These are phyloP conservation scores for Habroteleia sp. DNA, from an alignment of 2,888 invertebrate species.

Conservation along the genomic window DNA sequence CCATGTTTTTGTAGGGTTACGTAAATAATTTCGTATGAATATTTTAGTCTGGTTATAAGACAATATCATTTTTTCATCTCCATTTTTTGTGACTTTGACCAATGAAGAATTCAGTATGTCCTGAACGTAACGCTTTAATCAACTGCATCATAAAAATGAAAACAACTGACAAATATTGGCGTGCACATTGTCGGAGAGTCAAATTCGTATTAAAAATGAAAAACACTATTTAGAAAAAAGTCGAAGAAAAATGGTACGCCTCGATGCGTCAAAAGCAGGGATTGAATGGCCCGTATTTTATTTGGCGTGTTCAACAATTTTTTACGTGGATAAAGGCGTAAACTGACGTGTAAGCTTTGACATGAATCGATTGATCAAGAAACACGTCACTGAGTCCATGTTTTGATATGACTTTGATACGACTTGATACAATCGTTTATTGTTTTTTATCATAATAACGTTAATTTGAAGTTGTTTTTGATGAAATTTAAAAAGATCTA, in stretches of 20 bases:
- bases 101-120: slow-evolving; percentile 7
- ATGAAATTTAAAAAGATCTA: too few relatives aligned
- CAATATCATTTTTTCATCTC: not conserved
- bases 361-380: not conserved
- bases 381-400: too few relatives aligned
- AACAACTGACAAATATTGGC: slow-evolving; percentile 13
- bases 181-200: slow-evolving; percentile 11
- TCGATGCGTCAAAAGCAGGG: slow-evolving; percentile 6
- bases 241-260: not conserved
- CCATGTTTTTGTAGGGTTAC: slow-evolving; percentile 1
- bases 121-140: slow-evolving; percentile 18
- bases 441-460: too few relatives aligned
- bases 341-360: slow-evolving; percentile 4
- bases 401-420: too few relatives aligned
- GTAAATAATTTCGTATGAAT: slow-evolving; percentile 17
- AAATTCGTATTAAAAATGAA: slow-evolving; percentile 11
- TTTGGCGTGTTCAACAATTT: slow-evolving; percentile 5
- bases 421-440: too few relatives aligned
- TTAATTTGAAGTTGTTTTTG: too few relatives aligned
- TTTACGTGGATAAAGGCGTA: not conserved
- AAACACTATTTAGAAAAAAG: not conserved
- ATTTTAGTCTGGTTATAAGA: slow-evolving; percentile 5
- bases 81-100: slow-evolving; percentile 29
- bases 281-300: slow-evolving; percentile 17
- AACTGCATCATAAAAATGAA: slow-evolving; percentile 37